phyloP scores from a whole-genome alignment of 2,888 invertebrate species.

The Stenodema calcarata region DNA sequence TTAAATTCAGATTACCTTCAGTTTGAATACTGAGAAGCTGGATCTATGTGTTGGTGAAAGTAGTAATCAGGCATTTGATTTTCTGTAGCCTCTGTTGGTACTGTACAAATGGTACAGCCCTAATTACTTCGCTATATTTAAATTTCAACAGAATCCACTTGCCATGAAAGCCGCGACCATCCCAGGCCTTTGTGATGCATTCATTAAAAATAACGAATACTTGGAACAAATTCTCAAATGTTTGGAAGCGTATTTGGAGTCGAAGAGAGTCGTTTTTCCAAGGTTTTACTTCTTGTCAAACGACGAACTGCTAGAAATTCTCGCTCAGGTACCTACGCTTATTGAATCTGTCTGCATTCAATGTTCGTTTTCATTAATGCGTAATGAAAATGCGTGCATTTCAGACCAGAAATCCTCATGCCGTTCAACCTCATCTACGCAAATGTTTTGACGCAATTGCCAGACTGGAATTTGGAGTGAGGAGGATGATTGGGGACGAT shows the following conservation, averaged over 20 bases:
- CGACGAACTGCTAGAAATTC: conserved; percentile 74
- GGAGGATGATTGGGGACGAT: conserved; percentile 61
- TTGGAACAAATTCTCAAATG: conserved; percentile 90
- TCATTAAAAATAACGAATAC: conserved; percentile 76
- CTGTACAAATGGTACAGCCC: too few species aligned
- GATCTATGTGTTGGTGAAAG: too few species aligned
- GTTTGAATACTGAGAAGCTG: too few species aligned
- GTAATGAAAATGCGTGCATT: not conserved
- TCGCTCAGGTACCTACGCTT: conserved; percentile 77
- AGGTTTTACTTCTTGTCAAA: conserved; percentile 83
- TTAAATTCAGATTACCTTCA: too few species aligned
- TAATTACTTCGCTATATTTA: conserved; percentile 31
- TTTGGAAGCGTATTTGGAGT: conserved; percentile 85
- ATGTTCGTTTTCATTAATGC: not conserved
- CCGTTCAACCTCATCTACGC: conserved; percentile 81
- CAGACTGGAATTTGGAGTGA: conserved; percentile 74
- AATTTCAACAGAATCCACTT: conserved; percentile 68
- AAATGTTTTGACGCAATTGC: conserved; percentile 85
- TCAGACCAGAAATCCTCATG: conserved; percentile 75
- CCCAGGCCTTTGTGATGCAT: conserved; percentile 72
- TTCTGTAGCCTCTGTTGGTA: too few species aligned
- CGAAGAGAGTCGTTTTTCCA: conserved; percentile 85
- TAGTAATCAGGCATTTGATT: too few species aligned
- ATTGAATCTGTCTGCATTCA: not conserved
- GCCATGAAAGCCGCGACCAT: conserved; percentile 82